Conservation (phyloP, 2,113 vertebrate species). For the Platycercus adscitus region DNA sequence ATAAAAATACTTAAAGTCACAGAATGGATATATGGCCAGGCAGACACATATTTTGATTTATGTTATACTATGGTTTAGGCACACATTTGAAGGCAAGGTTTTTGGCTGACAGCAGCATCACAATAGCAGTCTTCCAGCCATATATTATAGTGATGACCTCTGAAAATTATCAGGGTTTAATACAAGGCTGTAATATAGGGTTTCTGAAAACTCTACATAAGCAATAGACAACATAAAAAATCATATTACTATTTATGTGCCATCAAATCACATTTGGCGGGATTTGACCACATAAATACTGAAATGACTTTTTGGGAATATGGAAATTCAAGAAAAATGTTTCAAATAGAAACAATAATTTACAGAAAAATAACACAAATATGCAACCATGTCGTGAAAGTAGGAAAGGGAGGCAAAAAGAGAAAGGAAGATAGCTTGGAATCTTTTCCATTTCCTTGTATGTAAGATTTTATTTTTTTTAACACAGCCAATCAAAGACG, state of each 20-base stretch:
- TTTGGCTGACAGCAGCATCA: constrained; percentile 69
- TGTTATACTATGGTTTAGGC: constrained; percentile 36
- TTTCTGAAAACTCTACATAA: constrained; percentile 63
- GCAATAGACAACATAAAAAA: constrained; percentile 65
- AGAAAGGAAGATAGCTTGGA: constrained; percentile 18
- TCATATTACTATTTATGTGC: constrained; percentile 70
- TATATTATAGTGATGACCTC: constrained; percentile 59
- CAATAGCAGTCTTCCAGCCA: constrained; percentile 56
- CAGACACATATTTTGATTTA: constrained; percentile 72
- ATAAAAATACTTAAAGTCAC: constrained; percentile 77
- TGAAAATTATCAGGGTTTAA: constrained; percentile 57
- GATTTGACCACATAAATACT: constrained; percentile 71
- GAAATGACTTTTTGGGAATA: constrained; percentile 72
- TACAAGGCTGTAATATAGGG: constrained; percentile 53
- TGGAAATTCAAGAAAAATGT: constrained; percentile 75
- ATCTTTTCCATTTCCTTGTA: neutral
- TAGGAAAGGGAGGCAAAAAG: neutral
- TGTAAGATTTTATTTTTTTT: constrained; percentile 24
- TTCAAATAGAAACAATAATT: constrained; percentile 67
- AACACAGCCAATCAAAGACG: constrained; percentile 1
- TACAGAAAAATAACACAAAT: constrained; percentile 71
- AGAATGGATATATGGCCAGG: constrained; percentile 62
- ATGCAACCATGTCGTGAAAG: constrained; percentile 10
- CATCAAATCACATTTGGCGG: constrained; percentile 53
- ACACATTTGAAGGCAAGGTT: constrained; percentile 68